Evolutionary conservation across 2,113 vertebrate species (phyloP).

Genomic region (Sprattus sprattus): DNA sequence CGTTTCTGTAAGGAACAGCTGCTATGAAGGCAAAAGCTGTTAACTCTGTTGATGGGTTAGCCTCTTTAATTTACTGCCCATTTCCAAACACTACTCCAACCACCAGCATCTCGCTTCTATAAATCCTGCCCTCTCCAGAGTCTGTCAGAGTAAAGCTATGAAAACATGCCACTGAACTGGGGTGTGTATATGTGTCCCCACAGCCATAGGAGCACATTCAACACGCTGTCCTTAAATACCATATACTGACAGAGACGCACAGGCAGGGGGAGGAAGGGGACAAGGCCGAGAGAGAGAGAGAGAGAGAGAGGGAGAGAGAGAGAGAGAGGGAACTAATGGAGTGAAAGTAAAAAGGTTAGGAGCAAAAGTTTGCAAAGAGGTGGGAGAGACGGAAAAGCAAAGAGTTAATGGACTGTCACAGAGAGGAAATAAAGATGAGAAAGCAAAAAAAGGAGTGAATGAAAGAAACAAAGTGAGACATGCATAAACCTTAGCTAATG

Average conservation of each 20-base stretch:
- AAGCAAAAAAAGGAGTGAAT: neutral
- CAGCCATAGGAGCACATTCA: neutral
- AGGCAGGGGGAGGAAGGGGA: no score
- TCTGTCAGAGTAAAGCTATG: neutral
- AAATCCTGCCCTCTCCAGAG: slow-evolving; percentile 32
- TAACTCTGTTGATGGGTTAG: no score
- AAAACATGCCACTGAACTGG: neutral
- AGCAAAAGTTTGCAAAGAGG: neutral
- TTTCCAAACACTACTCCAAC: neutral
- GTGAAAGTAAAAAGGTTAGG: neutral
- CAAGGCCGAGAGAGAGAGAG: no score
- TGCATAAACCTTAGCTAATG: neutral
- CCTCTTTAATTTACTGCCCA: no score
- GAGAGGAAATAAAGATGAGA: neutral
- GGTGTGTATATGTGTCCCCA: neutral
- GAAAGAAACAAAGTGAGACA: neutral
- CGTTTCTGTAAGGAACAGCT: no score
- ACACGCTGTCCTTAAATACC: neutral
- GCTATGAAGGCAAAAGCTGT: no score
- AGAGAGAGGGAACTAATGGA: no score
- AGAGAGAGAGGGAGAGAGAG: no score
- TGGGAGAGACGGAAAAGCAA: neutral
- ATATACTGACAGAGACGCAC: neutral
- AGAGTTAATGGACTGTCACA: neutral
- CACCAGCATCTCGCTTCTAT: slow-evolving; percentile 40